A percentile compares a stretch with the other conserved stretches of the same genome.
These are phyloP conservation scores for Listronotus bonariensis DNA, from an alignment of 1,140 invertebrate genomes.

Conservation along the genomic window DNA sequence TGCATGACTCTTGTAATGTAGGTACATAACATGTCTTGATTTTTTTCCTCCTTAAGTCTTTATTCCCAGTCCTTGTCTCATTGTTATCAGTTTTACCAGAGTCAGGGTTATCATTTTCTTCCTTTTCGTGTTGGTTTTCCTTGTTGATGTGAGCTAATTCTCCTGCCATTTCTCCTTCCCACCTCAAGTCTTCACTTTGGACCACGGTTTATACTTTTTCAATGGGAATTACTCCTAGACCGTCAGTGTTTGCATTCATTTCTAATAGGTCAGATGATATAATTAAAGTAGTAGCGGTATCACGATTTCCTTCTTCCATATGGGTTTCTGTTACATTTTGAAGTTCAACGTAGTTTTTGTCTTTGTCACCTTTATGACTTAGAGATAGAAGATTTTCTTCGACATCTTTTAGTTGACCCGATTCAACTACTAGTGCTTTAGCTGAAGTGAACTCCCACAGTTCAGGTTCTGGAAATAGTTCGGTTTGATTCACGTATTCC, in stretches of 20 bases:
- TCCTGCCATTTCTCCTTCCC: not conserved
- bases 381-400: not conserved
- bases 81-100: not conserved
- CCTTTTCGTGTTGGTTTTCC: not conserved
- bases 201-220: not conserved
- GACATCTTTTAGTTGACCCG: not conserved
- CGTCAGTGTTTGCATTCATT: not conserved
- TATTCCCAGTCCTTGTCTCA: not conserved
- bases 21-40: no score
- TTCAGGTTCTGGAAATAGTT: not conserved
- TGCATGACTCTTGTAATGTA: no score
- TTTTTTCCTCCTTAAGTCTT: not conserved
- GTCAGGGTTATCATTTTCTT: not conserved
- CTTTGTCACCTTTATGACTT: not conserved
- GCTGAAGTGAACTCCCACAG: not conserved
- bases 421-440: not conserved
- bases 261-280: not conserved
- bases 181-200: not conserved
- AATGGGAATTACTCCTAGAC: not conserved
- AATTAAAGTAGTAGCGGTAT: not conserved
- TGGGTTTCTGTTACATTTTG: not conserved
- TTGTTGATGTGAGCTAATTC: not conserved
- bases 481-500: not conserved
- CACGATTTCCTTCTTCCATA: not conserved
- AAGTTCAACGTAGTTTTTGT: not conserved